Evolutionary conservation across 2,113 vertebrate genomes (phyloP), one percentile per base, ranked within the genome.

Genomic region (Reinhardtius hippoglossoides): DNA sequence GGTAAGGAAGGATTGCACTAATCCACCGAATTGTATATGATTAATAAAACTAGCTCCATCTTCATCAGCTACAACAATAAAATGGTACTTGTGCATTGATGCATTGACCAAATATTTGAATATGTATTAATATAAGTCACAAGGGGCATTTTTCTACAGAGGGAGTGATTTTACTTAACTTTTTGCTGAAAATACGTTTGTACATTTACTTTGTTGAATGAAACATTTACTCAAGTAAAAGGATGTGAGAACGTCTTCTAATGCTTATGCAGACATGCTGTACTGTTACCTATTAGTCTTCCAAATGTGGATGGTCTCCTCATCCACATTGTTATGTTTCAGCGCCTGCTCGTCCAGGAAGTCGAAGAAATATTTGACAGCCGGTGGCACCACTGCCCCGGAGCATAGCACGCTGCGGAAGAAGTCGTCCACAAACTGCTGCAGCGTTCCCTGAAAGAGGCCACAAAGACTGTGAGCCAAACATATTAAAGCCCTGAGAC

Each of bases 301-400:
- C 98, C 98, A 99, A 92, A 99, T 99, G 76, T 99, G 98, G 85
- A 98, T 96, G 48, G 97, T 99, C 84, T 99, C 98, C 71, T 99
- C 98, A 16, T 99, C 98, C 81, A 95, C 96, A 56, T 97, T 97
- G 74, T 97, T 96, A 13, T 98, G 96, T 88, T 96, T 97, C 80
- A 96, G 95, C 0, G 97, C 97, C 93, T 99, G 98, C 87, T 99
- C 97, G 27, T 99, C 98, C 89, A 99, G 92, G 86, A 99, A 99
- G 91, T 99, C 98, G 54, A 99, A 99, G 90, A 98, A 99, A 81
- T 99, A 99, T 85, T 99, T 99, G 84, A 99, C 96, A 1, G 98
- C 98, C 1, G 98, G 97, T 0, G 98, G 97, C 76, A 98, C 97
- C 0, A 96, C 95, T 0, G 95, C 93, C 85, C 95, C 96, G 0